These are phyloP conservation scores for Pangasius larnaudii DNA, from an alignment of 2,797 vertebrate species.

Conservation along the genomic window DNA sequence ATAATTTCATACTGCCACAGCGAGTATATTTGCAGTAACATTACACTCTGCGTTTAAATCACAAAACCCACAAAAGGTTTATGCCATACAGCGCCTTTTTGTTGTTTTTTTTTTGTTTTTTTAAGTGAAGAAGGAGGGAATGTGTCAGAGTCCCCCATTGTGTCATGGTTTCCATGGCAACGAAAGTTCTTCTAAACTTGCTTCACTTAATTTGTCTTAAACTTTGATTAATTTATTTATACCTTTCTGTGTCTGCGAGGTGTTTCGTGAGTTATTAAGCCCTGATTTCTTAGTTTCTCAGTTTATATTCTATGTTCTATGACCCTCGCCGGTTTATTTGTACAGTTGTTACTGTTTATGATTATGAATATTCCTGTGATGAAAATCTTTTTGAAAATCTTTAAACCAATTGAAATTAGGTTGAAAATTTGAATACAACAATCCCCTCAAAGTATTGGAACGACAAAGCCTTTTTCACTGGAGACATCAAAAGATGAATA, in stretches of 20 bases:
- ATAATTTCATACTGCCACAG: background rate
- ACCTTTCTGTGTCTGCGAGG: background rate
- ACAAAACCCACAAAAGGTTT: background rate
- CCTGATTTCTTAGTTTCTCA: background rate
- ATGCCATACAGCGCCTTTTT: background rate
- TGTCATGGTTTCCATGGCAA: background rate
- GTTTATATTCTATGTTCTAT: no score
- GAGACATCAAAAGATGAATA: background rate
- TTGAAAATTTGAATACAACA: background rate
- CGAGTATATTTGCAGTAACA: background rate
- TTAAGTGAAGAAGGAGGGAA: background rate
- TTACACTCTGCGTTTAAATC: background rate
- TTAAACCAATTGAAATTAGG: background rate
- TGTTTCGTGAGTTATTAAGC: background rate
- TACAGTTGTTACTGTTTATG: background rate
- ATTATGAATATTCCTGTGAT: background rate
- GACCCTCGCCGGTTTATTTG: no score
- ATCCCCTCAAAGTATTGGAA: background rate
- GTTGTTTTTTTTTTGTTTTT: background rate
- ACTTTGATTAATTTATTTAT: background rate
- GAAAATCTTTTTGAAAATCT: background rate
- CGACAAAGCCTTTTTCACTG: background rate
- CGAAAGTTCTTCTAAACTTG: background rate
- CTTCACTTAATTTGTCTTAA: background rate
- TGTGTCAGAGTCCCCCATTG: background rate